Base-by-base conservation (phyloP, 2,888 invertebrate species). In the Dascillus cervinus region DNA sequence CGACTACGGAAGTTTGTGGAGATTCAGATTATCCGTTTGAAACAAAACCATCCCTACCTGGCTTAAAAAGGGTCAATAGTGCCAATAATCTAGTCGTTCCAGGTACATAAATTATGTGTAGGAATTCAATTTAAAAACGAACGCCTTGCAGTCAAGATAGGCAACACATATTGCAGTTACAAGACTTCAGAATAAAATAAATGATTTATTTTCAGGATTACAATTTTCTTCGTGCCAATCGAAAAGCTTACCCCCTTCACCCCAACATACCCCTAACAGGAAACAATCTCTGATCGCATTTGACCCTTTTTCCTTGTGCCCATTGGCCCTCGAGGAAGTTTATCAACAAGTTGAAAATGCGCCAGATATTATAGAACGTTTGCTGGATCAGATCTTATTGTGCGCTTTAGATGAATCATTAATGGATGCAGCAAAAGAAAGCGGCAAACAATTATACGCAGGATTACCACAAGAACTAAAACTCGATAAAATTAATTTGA, bases 391-490 rank as follows among this genome's bases (percentile, higher is more conserved):
- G 41, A 70, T 74, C 40, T 64, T 77, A 50, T 64, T 66, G 49
- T 72, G 67, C 39, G 65, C 73, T 35, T 67, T 72, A 41, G 82
- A 86, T 54, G 89, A 91, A 55, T 79, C 81, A 43, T 73, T 92
- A 46, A 89, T 95, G 71, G 83, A 84, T 34, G 76, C 84, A 46
- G 94, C 95, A 10, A 84, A 94, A 65, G 83, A 85, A 57, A 80
- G 83, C 40, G 92, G 94, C 24, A 82, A 79, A 55, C 80, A 80
- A 53, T 75, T 95, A 37, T 92, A 85, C 56, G 72, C 75, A 29
- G 71, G 77, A 47, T 68, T 87, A 47, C 70, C 78, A 11, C 74
- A 79, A 3, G 70, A 73, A 15, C 82, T 82, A 41, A 70, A 85
- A 41, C 75, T 79, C 34, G 73, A 76, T 22, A 83, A 85, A 64